These are phyloP conservation scores for Galaxea fascicularis DNA, from an alignment of 92 coral and sea anemone genomes.

Conservation along the genomic window DNA sequence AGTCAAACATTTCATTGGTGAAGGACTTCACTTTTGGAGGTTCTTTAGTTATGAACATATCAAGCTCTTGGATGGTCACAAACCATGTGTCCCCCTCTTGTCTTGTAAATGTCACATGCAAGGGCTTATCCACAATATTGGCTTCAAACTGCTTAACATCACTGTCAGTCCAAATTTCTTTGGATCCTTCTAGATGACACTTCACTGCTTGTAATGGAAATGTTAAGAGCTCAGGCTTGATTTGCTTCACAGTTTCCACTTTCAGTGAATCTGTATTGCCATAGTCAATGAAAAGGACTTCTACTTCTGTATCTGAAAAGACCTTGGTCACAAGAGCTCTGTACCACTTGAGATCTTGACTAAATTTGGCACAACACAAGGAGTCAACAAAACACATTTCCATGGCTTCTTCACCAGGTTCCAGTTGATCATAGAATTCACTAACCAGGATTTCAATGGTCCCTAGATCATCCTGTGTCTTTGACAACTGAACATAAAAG, in stretches of 20 bases:
- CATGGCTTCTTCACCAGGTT: slow-evolving; percentile 42
- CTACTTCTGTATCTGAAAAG: slow-evolving; percentile 62
- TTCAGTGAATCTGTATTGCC: slow-evolving; percentile 82
- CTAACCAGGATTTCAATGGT: slow-evolving; percentile 35
- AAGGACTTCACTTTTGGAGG: slow-evolving; percentile 35
- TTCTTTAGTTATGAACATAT: slow-evolving; percentile 26
- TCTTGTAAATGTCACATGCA: slow-evolving; percentile 79
- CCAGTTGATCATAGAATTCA: slow-evolving; percentile 51
- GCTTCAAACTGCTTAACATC: slow-evolving; percentile 76
- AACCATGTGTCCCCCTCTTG: slow-evolving; percentile 73
- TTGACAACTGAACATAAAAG: slow-evolving; percentile 70
- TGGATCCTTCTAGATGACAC: slow-evolving; percentile 74
- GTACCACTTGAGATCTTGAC: slow-evolving; percentile 84
- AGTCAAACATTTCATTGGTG: slow-evolving; percentile 46
- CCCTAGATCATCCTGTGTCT: slow-evolving; percentile 24
- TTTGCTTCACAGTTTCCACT: slow-evolving; percentile 52
- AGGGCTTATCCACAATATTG: slow-evolving; percentile 73
- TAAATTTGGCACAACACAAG: slow-evolving; percentile 79
- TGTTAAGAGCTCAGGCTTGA: slow-evolving; percentile 62
- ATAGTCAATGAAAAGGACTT: slow-evolving; percentile 87
- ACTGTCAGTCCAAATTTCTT: slow-evolving; percentile 60
- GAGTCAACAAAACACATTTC: slow-evolving; percentile 74
- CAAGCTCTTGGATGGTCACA: slow-evolving; percentile 66
- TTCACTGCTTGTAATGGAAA: slow-evolving; percentile 77
- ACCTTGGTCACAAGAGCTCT: slow-evolving; percentile 76